phyloP scores from a whole-genome alignment of 2,797 vertebrate species.

The Avahi laniger region DNA sequence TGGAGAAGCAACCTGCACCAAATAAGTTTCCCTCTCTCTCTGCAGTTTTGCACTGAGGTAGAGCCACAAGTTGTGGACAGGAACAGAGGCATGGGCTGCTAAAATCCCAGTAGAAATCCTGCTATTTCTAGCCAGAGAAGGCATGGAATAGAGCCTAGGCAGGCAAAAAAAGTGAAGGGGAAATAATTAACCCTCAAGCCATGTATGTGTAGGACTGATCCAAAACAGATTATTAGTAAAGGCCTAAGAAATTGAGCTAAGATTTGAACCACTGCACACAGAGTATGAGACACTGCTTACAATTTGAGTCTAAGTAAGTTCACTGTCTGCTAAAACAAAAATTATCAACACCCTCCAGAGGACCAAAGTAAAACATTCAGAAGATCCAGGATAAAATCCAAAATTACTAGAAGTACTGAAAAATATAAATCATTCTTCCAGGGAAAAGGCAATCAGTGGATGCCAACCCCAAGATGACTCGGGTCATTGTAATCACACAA shows the following conservation, averaged over 20 bases:
- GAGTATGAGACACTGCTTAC: background rate
- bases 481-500: background rate
- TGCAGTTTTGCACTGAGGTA: background rate
- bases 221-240: background rate
- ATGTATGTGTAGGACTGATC: background rate
- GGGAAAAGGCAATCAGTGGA: background rate
- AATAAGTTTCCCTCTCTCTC: background rate
- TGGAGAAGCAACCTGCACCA: background rate
- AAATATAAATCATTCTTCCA: background rate
- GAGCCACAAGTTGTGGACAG: background rate
- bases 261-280: background rate
- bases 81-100: background rate
- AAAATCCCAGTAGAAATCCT: background rate
- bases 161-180: background rate
- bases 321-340: background rate
- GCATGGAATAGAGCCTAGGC: background rate
- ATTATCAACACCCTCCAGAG: background rate
- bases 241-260: background rate
- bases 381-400: background rate
- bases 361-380: background rate
- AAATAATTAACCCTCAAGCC: background rate
- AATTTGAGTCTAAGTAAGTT: background rate
- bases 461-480: background rate
- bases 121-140: background rate
- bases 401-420: slow-evolving; percentile 31